These are phyloP conservation scores for Papilio protenor DNA, from an alignment of 2,888 invertebrate species.

Conservation along the genomic window DNA sequence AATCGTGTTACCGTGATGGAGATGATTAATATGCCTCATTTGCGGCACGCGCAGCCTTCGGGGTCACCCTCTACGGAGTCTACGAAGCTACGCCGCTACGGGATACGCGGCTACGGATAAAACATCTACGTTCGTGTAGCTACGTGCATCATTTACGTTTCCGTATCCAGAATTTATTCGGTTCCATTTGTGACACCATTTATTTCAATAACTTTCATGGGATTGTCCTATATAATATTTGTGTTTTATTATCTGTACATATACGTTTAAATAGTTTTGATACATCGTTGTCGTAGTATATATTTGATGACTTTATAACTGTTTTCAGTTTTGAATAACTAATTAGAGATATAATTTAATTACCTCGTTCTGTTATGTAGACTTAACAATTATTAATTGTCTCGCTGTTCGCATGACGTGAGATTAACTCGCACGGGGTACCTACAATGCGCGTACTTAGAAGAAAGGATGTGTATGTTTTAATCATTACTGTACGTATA, in stretches of 20 bases:
- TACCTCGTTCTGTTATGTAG: neutral
- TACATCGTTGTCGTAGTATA: neutral
- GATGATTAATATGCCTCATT: constrained; percentile 84
- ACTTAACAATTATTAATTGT: constrained; percentile 1
- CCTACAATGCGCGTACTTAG: neutral
- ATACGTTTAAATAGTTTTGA: neutral
- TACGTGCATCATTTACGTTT: constrained; percentile 83
- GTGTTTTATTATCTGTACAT: neutral
- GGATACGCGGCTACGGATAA: constrained; percentile 50
- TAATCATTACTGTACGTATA: neutral
- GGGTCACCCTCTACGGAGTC: constrained; percentile 55
- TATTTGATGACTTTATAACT: neutral
- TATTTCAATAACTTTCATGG: constrained; percentile 68
- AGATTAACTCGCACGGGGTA: neutral
- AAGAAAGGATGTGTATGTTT: neutral
- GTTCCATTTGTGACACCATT: constrained; percentile 70
- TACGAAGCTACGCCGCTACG: constrained; percentile 61
- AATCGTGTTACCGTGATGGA: constrained; percentile 78
- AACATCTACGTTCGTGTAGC: constrained; percentile 48
- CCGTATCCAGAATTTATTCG: constrained; percentile 80
- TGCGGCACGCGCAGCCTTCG: constrained; percentile 69
- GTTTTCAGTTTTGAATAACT: neutral
- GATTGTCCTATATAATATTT: constrained; percentile 1
- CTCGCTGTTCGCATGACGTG: neutral
- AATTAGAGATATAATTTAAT: neutral